Percentiles rank a stretch among this genome's conserved stretches.
phyloP scores from a whole-genome alignment of 2,797 vertebrate species.

The Danio kyathit region DNA sequence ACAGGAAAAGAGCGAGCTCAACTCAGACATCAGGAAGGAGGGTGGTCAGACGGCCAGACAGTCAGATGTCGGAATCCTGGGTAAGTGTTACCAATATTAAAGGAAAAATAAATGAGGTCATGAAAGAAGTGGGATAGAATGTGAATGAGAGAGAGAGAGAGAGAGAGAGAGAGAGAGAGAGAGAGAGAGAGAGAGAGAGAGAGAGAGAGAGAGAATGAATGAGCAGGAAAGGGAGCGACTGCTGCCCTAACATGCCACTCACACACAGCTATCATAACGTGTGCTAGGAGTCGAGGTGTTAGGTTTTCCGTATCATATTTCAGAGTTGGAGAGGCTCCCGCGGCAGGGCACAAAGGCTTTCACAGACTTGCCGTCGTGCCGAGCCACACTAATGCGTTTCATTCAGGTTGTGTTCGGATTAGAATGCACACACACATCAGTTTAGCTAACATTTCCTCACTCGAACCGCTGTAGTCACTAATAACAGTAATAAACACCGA shows the following conservation, averaged over 20 bases:
- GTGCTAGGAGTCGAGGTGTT: slow-evolving; percentile 22
- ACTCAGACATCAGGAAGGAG: slow-evolving; percentile 52
- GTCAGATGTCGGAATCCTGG: slow-evolving; percentile 32
- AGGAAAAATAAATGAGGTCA: slow-evolving; percentile 71
- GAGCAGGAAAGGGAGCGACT: neutral
- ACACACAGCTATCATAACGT: slow-evolving; percentile 30
- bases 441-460: slow-evolving; percentile 26
- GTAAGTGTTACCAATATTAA: slow-evolving; percentile 46
- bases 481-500: slow-evolving; percentile 45
- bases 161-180: neutral
- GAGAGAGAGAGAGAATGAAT: slow-evolving; percentile 2
- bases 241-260: slow-evolving; percentile 40
- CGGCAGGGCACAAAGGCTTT: slow-evolving; percentile 25
- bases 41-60: slow-evolving; percentile 48
- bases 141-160: slow-evolving; percentile 3
- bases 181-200: neutral
- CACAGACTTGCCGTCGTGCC: slow-evolving; percentile 1
- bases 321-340: slow-evolving; percentile 17
- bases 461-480: slow-evolving; percentile 31
- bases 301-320: slow-evolving; percentile 21
- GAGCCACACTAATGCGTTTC: slow-evolving; percentile 1
- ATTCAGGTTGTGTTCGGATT: slow-evolving; percentile 21
- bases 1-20: slow-evolving; percentile 24
- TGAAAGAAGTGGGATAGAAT: slow-evolving; percentile 35
- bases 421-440: neutral